Evolutionary conservation across 2,888 invertebrate species (phyloP).

Genomic region (Cryptophagus acutangulus): DNA sequence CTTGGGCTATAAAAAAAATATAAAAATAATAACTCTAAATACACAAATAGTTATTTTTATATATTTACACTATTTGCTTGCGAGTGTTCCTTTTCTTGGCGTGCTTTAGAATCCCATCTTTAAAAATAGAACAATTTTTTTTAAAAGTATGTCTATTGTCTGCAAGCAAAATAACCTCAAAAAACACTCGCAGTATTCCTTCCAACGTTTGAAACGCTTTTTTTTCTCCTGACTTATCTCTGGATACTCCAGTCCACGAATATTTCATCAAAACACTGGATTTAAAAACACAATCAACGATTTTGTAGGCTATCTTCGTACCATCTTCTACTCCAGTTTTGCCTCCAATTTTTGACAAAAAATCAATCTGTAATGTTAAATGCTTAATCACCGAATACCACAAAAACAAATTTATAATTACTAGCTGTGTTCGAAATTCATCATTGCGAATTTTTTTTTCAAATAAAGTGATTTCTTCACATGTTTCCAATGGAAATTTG

Average conservation of each 20-base stretch:
- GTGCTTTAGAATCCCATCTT: conserved; percentile 18
- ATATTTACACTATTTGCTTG: conserved; percentile 6
- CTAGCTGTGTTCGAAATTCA: not conserved
- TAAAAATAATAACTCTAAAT: not conserved
- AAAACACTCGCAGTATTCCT: conserved; percentile 16
- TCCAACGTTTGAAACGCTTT: conserved; percentile 14
- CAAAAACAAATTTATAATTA: not conserved
- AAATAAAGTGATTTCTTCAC: not conserved
- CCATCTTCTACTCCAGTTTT: conserved; percentile 16
- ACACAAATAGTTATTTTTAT: not conserved
- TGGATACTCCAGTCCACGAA: conserved; percentile 19
- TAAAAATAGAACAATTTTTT: conserved; percentile 18
- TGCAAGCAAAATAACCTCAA: conserved; percentile 12
- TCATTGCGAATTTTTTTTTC: not conserved
- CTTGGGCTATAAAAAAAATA: no score
- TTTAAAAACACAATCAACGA: conserved; percentile 14
- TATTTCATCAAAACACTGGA: conserved; percentile 13
- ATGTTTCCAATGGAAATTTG: not conserved
- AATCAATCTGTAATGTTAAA: conserved; percentile 11
- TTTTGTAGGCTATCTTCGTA: conserved; percentile 16
- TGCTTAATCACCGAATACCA: no score
- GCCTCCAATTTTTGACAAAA: conserved; percentile 9
- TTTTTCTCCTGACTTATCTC: conserved; percentile 12
- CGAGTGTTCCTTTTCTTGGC: conserved; percentile 18
- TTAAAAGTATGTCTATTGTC: conserved; percentile 14